These are phyloP conservation scores for Latrodectus geometricus DNA, from an alignment of 1,140 invertebrate genomes.

Conservation along the genomic window DNA sequence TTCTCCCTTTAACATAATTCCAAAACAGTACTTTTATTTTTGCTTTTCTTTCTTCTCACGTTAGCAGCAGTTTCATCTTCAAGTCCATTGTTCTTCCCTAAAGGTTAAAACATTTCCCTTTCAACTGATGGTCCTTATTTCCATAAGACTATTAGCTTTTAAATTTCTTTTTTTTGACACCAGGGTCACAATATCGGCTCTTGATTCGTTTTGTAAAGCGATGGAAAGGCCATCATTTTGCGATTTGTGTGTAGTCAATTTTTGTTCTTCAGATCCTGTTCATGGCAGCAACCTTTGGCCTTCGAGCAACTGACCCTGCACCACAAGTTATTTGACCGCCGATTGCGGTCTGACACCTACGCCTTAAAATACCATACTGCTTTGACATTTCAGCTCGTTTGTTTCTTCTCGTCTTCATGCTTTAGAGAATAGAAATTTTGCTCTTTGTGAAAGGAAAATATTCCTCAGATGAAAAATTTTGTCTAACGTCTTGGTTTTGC, in stretches of 20 bases:
- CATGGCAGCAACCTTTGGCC: constrained; percentile 26
- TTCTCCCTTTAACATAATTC: no score
- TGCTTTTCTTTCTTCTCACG: background rate
- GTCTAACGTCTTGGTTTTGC: background rate
- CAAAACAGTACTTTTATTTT: background rate
- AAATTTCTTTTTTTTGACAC: constrained; percentile 34
- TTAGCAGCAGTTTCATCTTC: background rate
- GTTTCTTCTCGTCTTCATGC: background rate
- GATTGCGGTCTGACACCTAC: constrained; percentile 50
- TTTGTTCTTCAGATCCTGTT: constrained; percentile 46
- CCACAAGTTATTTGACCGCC: constrained; percentile 52
- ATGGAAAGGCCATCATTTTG: constrained; percentile 35
- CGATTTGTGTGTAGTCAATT: constrained; percentile 31
- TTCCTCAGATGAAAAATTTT: constrained; percentile 15
- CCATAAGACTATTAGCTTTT: constrained; percentile 22
- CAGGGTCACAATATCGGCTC: constrained; percentile 27
- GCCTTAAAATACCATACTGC: constrained; percentile 20
- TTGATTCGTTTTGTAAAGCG: constrained; percentile 32
- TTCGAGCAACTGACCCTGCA: constrained; percentile 38
- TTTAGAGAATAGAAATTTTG: constrained; percentile 1
- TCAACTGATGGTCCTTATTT: constrained; percentile 4
- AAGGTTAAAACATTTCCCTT: constrained; percentile 1
- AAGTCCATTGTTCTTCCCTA: background rate
- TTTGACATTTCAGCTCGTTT: constrained; percentile 30
- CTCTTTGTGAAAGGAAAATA: constrained; percentile 19